Conservation (phyloP, 2,113 vertebrate genomes). For the Phocoena sinus region DNA sequence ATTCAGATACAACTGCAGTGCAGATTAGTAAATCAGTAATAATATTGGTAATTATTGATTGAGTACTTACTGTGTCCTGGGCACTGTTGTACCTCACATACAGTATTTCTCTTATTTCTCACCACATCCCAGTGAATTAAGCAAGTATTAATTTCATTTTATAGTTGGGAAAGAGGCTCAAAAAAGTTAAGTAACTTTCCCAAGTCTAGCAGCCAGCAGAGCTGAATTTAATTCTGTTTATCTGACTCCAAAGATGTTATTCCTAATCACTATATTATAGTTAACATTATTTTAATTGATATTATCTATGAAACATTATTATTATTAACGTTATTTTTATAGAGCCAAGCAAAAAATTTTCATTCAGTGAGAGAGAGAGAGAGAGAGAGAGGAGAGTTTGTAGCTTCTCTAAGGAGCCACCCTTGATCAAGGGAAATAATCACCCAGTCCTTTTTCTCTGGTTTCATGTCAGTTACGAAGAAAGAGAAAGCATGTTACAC, state of each 20-base stretch:
- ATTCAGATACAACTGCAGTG: background rate
- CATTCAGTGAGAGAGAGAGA: background rate
- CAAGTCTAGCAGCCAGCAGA: background rate
- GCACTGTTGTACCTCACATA: background rate
- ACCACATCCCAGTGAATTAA: background rate
- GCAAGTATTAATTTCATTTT: background rate
- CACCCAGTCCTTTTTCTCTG: background rate
- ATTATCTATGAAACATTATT: background rate
- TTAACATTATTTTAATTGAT: background rate
- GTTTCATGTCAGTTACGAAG: background rate
- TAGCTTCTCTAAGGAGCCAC: background rate
- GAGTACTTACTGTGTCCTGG: background rate
- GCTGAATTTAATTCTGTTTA: background rate
- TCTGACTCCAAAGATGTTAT: background rate
- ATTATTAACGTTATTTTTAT: background rate
- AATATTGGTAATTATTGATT: background rate
- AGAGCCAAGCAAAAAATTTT: conserved; percentile 13
- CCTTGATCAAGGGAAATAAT: background rate
- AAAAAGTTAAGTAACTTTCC: background rate
- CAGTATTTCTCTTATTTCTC: background rate
- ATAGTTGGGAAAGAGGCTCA: conserved; percentile 13
- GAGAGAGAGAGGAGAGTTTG: background rate
- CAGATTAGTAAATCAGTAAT: background rate
- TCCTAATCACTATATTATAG: background rate
- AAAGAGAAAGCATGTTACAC: background rate